These are phyloP conservation scores for Drepana arcuata DNA, from an alignment of 1,140 invertebrate species.

Conservation along the genomic window DNA sequence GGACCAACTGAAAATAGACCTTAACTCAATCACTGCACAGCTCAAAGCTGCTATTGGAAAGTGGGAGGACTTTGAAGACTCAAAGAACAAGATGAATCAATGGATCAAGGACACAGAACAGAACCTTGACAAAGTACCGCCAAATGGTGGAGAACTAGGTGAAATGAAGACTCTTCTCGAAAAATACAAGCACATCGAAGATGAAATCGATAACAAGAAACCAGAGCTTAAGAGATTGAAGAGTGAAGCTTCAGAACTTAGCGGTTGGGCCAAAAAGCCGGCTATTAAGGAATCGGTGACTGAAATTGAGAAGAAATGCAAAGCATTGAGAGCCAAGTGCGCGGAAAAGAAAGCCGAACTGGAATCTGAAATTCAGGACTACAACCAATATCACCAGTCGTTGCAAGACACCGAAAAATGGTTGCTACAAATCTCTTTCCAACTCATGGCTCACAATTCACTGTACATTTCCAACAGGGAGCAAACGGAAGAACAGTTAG, in stretches of 20 bases:
- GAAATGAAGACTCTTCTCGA: slow-evolving; percentile 94
- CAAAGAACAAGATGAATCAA: slow-evolving; percentile 77
- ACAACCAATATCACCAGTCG: slow-evolving; percentile 89
- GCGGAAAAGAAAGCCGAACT: slow-evolving; percentile 75
- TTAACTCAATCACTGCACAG: slow-evolving; percentile 84
- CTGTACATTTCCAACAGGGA: slow-evolving; percentile 92
- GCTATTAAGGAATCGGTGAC: slow-evolving; percentile 76
- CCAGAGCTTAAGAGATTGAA: slow-evolving; percentile 81
- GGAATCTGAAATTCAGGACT: slow-evolving; percentile 86
- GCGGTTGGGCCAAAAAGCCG: slow-evolving; percentile 78
- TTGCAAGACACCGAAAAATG: slow-evolving; percentile 96
- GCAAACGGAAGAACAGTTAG: slow-evolving; percentile 92
- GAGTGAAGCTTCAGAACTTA: slow-evolving; percentile 81
- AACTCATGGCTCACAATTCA: slow-evolving; percentile 96
- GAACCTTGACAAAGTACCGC: slow-evolving; percentile 74
- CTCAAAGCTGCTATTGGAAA: slow-evolving; percentile 82
- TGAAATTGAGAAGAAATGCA: slow-evolving; percentile 77
- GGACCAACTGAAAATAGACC: slow-evolving; percentile 86
- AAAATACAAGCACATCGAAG: slow-evolving; percentile 83
- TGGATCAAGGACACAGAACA: slow-evolving; percentile 81
- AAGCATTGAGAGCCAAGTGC: slow-evolving; percentile 75
- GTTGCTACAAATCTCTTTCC: slow-evolving; percentile 94
- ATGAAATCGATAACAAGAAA: slow-evolving; percentile 82
- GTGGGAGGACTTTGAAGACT: slow-evolving; percentile 87
- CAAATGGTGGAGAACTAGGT: slow-evolving; percentile 86